Evolutionary conservation across 2,888 invertebrate genomes (phyloP).

Genomic region (Drosophila meridionalis): DNA sequence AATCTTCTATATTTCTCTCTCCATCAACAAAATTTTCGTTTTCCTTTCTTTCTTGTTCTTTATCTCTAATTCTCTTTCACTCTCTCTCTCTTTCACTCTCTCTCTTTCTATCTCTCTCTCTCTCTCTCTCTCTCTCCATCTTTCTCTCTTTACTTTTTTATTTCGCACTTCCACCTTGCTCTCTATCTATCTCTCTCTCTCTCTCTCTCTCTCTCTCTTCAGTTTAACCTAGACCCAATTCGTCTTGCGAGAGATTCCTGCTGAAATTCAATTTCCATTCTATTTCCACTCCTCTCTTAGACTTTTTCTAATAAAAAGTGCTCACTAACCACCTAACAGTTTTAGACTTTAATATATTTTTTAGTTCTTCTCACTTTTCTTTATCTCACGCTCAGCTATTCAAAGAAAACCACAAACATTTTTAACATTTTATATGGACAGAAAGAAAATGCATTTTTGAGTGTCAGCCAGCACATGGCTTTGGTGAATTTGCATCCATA

Average conservation of each 20-base stretch:
- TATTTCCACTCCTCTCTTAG: neutral
- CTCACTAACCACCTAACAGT: neutral
- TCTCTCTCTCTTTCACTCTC: neutral
- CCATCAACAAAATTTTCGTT: too few species aligned
- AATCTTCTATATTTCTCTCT: too few species aligned
- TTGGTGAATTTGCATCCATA: slow-evolving; percentile 6
- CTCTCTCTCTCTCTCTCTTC: neutral
- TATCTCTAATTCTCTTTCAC: neutral
- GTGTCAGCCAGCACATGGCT: neutral
- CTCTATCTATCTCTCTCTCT: neutral
- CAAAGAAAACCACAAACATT: neutral
- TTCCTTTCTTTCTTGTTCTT: neutral
- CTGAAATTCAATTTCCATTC: too few species aligned
- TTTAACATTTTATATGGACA: slow-evolving; percentile 1
- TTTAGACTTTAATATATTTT: neutral
- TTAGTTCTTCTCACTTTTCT: neutral
- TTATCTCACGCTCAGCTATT: neutral
- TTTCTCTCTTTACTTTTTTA: too few species aligned
- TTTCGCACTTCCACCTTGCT: neutral
- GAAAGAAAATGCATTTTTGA: slow-evolving; percentile 1
- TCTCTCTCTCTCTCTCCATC: neutral
- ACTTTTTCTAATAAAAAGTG: neutral
- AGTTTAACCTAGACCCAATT: too few species aligned
- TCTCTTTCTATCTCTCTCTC: neutral
- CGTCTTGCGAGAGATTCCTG: too few species aligned